Percentiles rank a stretch among this genome's conserved stretches.
These are phyloP conservation scores for Bovichtus diacanthus DNA, from an alignment of 2,797 vertebrate species.

Conservation along the genomic window DNA sequence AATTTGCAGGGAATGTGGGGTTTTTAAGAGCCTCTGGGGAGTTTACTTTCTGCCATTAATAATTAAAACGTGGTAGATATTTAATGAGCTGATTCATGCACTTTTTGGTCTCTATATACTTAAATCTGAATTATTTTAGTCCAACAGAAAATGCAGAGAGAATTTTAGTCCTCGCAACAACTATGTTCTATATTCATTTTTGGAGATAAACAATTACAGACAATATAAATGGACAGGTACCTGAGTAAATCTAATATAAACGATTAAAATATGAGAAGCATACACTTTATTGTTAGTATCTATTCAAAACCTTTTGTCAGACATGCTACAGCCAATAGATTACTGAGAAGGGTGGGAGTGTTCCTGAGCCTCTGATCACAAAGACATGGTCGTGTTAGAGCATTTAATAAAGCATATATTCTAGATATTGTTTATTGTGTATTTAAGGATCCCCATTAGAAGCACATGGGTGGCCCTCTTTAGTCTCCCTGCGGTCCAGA, in stretches of 20 bases:
- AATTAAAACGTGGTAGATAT: background rate
- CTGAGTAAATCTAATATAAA: background rate
- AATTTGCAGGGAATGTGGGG: background rate
- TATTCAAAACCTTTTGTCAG: background rate
- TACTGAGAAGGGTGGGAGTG: background rate
- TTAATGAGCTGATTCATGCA: constrained; percentile 3
- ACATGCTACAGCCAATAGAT: background rate
- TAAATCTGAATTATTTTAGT: constrained; percentile 6
- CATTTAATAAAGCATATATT: constrained; percentile 2
- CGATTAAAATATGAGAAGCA: background rate
- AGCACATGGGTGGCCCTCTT: background rate
- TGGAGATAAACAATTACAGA: background rate
- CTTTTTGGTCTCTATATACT: background rate
- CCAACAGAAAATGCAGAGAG: background rate
- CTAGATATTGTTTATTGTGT: background rate
- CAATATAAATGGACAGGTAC: background rate
- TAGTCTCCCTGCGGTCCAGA: background rate
- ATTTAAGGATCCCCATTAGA: background rate
- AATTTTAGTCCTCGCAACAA: background rate
- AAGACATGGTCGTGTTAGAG: background rate
- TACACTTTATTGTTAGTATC: background rate
- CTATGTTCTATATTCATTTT: background rate
- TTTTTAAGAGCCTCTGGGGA: background rate
- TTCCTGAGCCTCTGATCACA: background rate
- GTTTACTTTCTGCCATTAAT: constrained; percentile 1